Percentiles rank a stretch among this genome's conserved stretches.
Conservation (phyloP, 2,888 invertebrate genomes). For the Polydesmus complanatus region DNA sequence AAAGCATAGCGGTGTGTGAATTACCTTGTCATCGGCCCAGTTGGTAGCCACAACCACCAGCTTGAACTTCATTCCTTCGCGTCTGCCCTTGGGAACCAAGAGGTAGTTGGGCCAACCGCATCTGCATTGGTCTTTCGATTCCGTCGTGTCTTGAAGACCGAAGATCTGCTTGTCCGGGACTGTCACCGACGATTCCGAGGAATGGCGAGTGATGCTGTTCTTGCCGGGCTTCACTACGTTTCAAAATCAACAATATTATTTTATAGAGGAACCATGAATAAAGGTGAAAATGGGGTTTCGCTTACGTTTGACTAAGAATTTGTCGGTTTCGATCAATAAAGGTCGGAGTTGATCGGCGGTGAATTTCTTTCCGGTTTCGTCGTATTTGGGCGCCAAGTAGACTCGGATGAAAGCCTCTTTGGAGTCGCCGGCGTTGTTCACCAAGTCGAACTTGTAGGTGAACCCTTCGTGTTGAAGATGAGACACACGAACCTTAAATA, state of each 20-base stretch:
- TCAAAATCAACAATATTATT: not conserved
- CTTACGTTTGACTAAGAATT: conserved; percentile 48
- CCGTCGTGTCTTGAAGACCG: conserved; percentile 21
- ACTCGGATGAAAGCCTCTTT: conserved; percentile 51
- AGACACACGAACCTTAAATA: conserved; percentile 35
- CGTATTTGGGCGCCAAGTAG: conserved; percentile 51
- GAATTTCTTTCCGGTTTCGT: conserved; percentile 51
- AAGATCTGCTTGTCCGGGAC: conserved; percentile 23
- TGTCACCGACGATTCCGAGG: conserved; percentile 24
- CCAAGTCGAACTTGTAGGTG: conserved; percentile 40
- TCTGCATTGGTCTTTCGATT: conserved; percentile 20
- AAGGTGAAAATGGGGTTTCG: conserved; percentile 23
- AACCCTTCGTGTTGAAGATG: conserved; percentile 63
- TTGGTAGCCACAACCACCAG: conserved; percentile 45
- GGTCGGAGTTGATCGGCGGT: conserved; percentile 46
- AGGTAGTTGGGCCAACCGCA: conserved; percentile 57
- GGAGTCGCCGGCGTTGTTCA: conserved; percentile 29
- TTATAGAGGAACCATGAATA: not conserved
- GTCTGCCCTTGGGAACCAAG: conserved; percentile 53
- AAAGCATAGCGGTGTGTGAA: not conserved
- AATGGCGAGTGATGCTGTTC: conserved; percentile 23
- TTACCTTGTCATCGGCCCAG: conserved; percentile 29
- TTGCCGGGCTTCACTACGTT: conserved; percentile 40
- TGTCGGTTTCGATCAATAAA: conserved; percentile 58
- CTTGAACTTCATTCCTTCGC: conserved; percentile 49